Evolutionary conservation across 2,797 vertebrate species (phyloP), one percentile per base, ranked within the genome.

Genomic region (Parambassis ranga): DNA sequence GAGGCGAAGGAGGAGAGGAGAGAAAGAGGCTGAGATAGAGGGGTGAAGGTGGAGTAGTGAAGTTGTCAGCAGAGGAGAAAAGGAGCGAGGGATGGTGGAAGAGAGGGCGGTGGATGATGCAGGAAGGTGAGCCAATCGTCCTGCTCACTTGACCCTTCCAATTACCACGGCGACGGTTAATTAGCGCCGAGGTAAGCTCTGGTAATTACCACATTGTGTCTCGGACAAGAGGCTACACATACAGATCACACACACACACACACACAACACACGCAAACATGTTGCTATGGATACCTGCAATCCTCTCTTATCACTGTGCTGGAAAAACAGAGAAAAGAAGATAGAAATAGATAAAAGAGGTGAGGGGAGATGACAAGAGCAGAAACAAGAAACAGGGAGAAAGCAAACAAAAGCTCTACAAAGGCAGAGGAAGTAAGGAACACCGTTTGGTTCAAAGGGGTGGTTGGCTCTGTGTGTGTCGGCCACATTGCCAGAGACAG

Each of bases 121-220:
- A 42, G 72, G 71, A 82, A 82, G 87, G 85, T 88, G 83, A 89
- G 82, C 87, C 87, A 87, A 88, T 89, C 71, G 67, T 87, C 84
- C 85, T 83, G 89, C 83, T 89, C 89, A 92, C 90, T 92, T 93
- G 91, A 93, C 92, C 91, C 82, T 63, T 89, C 82, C 86, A 89
- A 92, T 93, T 92, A 92, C 90, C 88, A 87, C 78, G 57, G 85
- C 79, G 78, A 81, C 83, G 91, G 78, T 89, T 92, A 93, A 93
- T 92, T 93, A 93, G 89, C 79, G 18, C 85, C 42, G 84, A 90
- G 92, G 91, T 91, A 91, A 92, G 90, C 91, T 90, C 84, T 47
- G 80, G 91, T 91, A 92, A 93, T 93, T 92, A 93, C 86, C 85
- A 77, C 87, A 90, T 91, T 91, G 90, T 92, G 89, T 90, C 87